Evolutionary conservation across 1,140 invertebrate species (phyloP), one percentile per base, ranked within the genome.

Genomic region (Neomicropteryx cornuta): DNA sequence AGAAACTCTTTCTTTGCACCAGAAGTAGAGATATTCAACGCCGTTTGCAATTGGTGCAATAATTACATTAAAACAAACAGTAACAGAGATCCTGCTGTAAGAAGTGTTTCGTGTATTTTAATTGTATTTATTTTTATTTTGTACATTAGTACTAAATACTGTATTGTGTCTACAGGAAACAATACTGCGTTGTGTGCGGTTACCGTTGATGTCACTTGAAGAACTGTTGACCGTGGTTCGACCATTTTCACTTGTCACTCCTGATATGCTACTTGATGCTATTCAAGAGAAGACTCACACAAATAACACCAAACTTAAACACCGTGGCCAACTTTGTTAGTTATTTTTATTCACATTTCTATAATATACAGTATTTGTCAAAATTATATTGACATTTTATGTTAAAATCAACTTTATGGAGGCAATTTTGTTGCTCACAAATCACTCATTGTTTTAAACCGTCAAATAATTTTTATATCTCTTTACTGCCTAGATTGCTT

Each of bases 1-100:
- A 70, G 93, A 34, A 87, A 97, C 65, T 97, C 93, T 1, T 97
- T 98, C 66, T 97, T 87, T 71, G 92, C 89, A 0, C 78, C 83
- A 3, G 95, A 99, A 68, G 86, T 94, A 18, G 83, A 97, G 49
- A 96, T 99, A 43, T 99, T 98, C 63, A 70, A 77, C 49, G 85
- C 87, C 5, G 84, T 97, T 2, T 73, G 76, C 52, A 71, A 73
- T 33, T 98, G 94, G 94, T 82, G 84, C 41, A 79, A 53, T 64
- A 78, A 48, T n/a, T n/a, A n/a, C n/a, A n/a, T n/a, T n/a, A n/a
- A 77, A 96, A 75, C 68, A 77, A 53, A 72, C 75, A 45, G 48
- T 75, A n/a, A n/a, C 68, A 2, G 68, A 68, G 11, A 48, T 43
- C 2, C 55, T 58, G 1, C 47, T 52, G 37, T 46, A 52, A 11